Base-by-base conservation (phyloP, 2,113 vertebrate genomes). In the Heterotis niloticus region DNA sequence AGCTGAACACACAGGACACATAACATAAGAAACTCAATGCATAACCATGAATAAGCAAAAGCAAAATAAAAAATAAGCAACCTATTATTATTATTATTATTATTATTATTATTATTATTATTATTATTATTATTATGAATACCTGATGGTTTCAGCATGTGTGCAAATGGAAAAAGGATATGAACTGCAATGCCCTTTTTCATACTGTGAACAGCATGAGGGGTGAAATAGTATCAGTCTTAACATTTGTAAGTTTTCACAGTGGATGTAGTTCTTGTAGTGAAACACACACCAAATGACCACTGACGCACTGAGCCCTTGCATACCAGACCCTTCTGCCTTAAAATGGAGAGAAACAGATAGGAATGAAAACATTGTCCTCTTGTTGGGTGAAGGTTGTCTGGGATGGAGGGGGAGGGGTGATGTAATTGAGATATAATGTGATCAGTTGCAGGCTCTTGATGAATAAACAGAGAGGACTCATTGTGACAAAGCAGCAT, bases 341-440 rank as follows among this genome's bases (percentile, higher is more conserved):
- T 24, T 4, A 34, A 69, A 70, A 56, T 29, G 7, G 65, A 60
- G 66, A 70, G 75, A 77, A 52, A 56, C 24, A 68, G 64, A 2
- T 64, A 69, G 76, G 65, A 62, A 20, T 51, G 78, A 24, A 74
- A 56, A 51, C 60, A 54, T 73, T 79, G 78, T 75, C 66, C 78
- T 29, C 11, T 5, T 0, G 10, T 11, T 20, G 14, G 67, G 64
- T 20, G n/a, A 24, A 23, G 44, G 60, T 54, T 44, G 34, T 44
- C 34, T 28, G 76, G 57, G 76, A 17, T 57, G 64, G 76, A 81
- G 54, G 77, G 84, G 85, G 85, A 86, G 86, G 82, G 88, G 84
- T 88, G 88, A 88, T 90, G 90, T 89, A 89, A 91, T 88, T 90
- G 89, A 91, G 89, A 89, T 89, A 88, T 89, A 90, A 90, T 88